Evolutionary conservation across 2,888 invertebrate genomes (phyloP).

Genomic region (Eupithecia tripunctaria): DNA sequence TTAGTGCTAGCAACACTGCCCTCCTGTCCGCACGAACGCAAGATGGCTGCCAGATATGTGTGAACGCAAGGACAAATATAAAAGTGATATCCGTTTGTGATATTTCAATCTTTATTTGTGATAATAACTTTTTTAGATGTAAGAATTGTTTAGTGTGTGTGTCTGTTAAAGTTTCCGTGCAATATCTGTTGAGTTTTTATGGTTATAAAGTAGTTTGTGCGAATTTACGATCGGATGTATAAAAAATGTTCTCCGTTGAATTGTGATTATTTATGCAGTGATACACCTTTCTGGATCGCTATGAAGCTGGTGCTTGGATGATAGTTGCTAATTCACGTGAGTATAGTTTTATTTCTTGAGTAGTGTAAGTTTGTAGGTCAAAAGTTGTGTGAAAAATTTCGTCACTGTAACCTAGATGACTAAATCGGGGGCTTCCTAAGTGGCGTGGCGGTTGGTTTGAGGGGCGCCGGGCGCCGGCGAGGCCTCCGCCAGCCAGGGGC

Average conservation of each 20-base stretch:
- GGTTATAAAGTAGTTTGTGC: constrained; percentile 75
- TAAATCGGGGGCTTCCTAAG: constrained; percentile 60
- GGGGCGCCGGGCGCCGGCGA: constrained; percentile 60
- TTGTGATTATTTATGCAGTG: constrained; percentile 83
- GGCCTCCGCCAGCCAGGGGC: constrained; percentile 27
- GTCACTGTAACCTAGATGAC: constrained; percentile 51
- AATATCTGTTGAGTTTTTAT: constrained; percentile 78
- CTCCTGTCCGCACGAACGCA: constrained; percentile 74
- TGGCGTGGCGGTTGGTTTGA: constrained; percentile 61
- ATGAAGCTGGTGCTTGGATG: constrained; percentile 81
- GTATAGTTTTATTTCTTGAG: constrained; percentile 57
- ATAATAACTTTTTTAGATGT: constrained; percentile 70
- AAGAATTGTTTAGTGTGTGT: constrained; percentile 71
- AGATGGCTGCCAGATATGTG: constrained; percentile 83
- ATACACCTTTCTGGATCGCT: constrained; percentile 75
- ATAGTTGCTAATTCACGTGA: constrained; percentile 76
- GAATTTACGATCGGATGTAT: constrained; percentile 74
- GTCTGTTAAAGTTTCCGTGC: constrained; percentile 69
- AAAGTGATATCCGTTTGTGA: constrained; percentile 78
- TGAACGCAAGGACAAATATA: constrained; percentile 81
- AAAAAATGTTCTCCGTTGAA: constrained; percentile 81
- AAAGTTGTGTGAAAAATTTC: constrained; percentile 56
- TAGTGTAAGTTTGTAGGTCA: constrained; percentile 44
- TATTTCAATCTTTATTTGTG: constrained; percentile 73
- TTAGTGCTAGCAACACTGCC: constrained; percentile 61